A percentile compares a stretch with the other conserved stretches of the same genome.
These are phyloP conservation scores for Varanus salvator DNA, from an alignment of 2,113 vertebrate species.

Conservation along the genomic window DNA sequence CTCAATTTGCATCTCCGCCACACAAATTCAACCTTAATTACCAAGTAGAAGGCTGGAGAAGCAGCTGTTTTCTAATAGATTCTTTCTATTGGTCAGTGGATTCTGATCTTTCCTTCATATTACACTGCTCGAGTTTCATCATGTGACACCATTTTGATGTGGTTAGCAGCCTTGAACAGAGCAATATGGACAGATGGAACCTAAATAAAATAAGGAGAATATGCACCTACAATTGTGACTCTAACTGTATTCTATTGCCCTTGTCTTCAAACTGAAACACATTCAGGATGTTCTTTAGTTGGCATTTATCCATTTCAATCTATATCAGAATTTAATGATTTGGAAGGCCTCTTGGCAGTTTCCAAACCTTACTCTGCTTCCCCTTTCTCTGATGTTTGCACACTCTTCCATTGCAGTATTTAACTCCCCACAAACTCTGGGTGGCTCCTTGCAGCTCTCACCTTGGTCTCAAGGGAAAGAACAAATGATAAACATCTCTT, in stretches of 20 bases:
- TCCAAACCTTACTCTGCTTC: fast-evolving
- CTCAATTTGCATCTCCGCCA: neutral
- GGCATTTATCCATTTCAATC: neutral
- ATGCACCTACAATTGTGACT: neutral
- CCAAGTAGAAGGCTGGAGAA: neutral
- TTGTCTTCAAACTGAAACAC: no score
- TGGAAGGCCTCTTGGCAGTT: fast-evolving
- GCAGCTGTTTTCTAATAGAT: neutral
- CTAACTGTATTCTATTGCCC: neutral
- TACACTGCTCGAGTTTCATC: neutral
- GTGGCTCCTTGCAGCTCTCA: neutral
- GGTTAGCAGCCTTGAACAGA: neutral
- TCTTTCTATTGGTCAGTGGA: neutral
- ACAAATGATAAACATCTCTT: constrained; percentile 56
- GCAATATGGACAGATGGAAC: fast-evolving
- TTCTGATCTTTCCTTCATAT: neutral
- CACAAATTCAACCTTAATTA: neutral
- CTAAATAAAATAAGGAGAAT: neutral
- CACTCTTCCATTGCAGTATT: neutral
- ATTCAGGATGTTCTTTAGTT: neutral
- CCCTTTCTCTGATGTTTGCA: neutral
- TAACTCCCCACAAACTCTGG: neutral
- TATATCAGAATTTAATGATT: neutral
- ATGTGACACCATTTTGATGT: no score
- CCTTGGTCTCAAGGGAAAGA: constrained; percentile 5